Base-by-base conservation (phyloP, 2,888 invertebrate genomes). In the Drosophila mettleri region DNA sequence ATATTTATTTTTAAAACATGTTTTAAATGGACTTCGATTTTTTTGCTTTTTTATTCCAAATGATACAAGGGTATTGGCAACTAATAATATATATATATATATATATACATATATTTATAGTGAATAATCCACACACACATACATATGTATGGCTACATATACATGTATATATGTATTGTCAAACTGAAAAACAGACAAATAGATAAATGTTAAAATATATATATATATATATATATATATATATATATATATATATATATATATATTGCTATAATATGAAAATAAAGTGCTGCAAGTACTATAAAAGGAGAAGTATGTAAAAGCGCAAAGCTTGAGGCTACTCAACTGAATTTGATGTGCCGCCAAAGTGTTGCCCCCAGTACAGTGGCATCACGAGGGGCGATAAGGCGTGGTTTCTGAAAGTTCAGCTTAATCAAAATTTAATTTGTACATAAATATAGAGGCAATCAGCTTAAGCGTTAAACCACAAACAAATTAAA, bases 271-370 rank as follows among this genome's bases (percentile, higher is more conserved):
- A 20, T 7, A 33, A 31, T 14, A 22, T 27, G 38, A 34, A 14
- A 36, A 29, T 14, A 33, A 43, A 71, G 77, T 76, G 72, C 72
- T 76, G 29, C 55, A 77, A 67, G 78, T 67, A 67, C 74, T 77
- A 45, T 61, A 74, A 66, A 69, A 59, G 2, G 0, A 43, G 14
- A 38, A 31, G 7, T 24, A 31, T 46, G 10, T 6, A 33, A 43
- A 34, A 41, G 24, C 33, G 12, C 10, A 8, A 2, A 27, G 36
- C 43, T 43, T 10, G 18, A 33, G 16, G 46, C 31, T n/a, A n/a
- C n/a, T 24, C 27, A 38, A 38, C 60, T 24, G 49, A 24, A 29
- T 27, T 29, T 9, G 24, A 43, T 6, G n/a, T n/a, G 33, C 29
- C 36, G 39, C 49, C 49, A 7, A 20, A 20, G 14, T 46, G 38